A percentile compares a stretch with the other conserved stretches of the same genome.
These are phyloP conservation scores for Drosophila incognita DNA, from an alignment of 2,888 invertebrate genomes.

Conservation along the genomic window DNA sequence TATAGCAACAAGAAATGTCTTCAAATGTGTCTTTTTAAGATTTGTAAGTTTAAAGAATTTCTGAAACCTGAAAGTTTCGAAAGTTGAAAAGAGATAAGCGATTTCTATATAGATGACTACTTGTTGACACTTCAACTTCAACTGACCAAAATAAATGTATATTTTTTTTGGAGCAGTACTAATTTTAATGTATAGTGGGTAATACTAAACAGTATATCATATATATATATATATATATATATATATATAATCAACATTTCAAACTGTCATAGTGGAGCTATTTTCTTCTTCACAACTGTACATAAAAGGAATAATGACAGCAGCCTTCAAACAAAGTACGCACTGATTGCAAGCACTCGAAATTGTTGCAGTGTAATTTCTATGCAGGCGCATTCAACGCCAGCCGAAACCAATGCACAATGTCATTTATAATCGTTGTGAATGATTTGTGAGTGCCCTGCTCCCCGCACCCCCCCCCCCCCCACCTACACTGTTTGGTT, in stretches of 20 bases:
- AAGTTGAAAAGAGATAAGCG: background rate
- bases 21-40: background rate
- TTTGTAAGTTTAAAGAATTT: background rate
- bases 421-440: slow-evolving; percentile 81
- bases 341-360: slow-evolving; percentile 56
- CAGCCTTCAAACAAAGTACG: slow-evolving; percentile 19
- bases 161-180: background rate
- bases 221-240: no score
- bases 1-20: background rate
- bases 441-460: slow-evolving; percentile 24
- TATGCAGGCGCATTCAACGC: slow-evolving; percentile 72
- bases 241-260: no score
- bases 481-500: background rate
- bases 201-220: background rate
- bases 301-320: background rate
- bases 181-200: background rate
- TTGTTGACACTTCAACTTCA: background rate
- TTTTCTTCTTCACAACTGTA: no score
- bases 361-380: slow-evolving; percentile 26
- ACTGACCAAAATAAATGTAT: no score
- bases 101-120: background rate
- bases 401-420: slow-evolving; percentile 55
- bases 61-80: background rate
- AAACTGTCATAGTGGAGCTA: no score
- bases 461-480: slow-evolving; percentile 9